These are phyloP conservation scores for Euzetes globulus DNA, from an alignment of 2,888 invertebrate species.

Conservation along the genomic window DNA sequence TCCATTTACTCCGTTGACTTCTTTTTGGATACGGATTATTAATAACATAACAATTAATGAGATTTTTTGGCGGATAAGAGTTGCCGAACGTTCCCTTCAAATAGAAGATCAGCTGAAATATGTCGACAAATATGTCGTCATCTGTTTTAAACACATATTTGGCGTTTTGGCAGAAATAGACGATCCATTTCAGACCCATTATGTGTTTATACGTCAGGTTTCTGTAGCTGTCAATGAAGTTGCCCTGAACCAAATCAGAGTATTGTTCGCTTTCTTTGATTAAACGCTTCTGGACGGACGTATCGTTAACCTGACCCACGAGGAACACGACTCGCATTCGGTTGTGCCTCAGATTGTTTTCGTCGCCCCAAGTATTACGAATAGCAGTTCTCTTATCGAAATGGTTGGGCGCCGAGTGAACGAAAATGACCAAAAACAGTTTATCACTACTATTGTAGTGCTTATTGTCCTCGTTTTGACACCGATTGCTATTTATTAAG, in stretches of 20 bases:
- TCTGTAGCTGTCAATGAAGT: conserved; percentile 49
- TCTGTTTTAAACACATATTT: conserved; percentile 49
- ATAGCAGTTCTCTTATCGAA: conserved; percentile 40
- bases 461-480: conserved; percentile 17
- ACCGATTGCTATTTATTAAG: conserved; percentile 39
- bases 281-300: conserved; percentile 36
- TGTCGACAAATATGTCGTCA: conserved; percentile 51
- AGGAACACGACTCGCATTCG: conserved; percentile 41
- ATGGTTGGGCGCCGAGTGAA: conserved; percentile 41
- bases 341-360: conserved; percentile 36
- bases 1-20: conserved; percentile 49
- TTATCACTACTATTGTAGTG: background rate
- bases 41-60: conserved; percentile 42
- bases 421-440: conserved; percentile 39
- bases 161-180: conserved; percentile 46
- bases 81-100: conserved; percentile 40
- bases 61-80: conserved; percentile 37
- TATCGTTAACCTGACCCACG: conserved; percentile 39
- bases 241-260: conserved; percentile 43
- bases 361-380: conserved; percentile 39
- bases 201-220: conserved; percentile 51
- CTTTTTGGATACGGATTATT: conserved; percentile 43
- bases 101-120: conserved; percentile 43
- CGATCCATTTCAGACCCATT: conserved; percentile 48
- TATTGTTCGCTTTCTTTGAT: conserved; percentile 39